Percentiles rank a stretch among this genome's conserved stretches.
These are phyloP conservation scores for Pristionchus arcanus DNA, from an alignment of 2,888 invertebrate species.

Conservation along the genomic window DNA sequence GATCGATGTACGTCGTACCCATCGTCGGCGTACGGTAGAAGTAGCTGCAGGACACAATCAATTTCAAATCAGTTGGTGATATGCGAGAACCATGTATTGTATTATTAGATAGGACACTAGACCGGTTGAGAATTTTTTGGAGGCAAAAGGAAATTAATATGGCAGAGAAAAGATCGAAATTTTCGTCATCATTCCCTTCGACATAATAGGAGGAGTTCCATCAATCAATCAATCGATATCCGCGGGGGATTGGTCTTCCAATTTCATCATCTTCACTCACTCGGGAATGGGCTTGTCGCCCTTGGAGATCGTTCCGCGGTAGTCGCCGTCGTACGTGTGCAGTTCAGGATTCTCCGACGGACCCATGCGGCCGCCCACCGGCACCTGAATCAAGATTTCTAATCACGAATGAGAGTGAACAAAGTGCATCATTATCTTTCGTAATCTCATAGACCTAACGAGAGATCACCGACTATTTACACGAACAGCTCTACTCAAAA, in stretches of 20 bases:
- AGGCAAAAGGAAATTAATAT: too few species aligned
- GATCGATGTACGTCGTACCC: slow-evolving; percentile 74
- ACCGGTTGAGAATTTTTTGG: too few species aligned
- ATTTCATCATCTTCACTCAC: slow-evolving; percentile 58
- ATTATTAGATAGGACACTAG: too few species aligned
- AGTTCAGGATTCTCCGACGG: slow-evolving; percentile 72
- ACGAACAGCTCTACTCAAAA: too few species aligned
- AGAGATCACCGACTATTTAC: too few species aligned
- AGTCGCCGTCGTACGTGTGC: slow-evolving; percentile 74
- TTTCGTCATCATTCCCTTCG: too few species aligned
- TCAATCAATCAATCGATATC: not conserved
- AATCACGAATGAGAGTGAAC: too few species aligned
- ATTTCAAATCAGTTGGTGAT: not conserved
- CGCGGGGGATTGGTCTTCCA: too few species aligned
- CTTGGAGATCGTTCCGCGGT: slow-evolving; percentile 68
- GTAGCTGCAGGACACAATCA: slow-evolving; percentile 64
- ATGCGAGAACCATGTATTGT: not conserved
- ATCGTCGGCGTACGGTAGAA: slow-evolving; percentile 74
- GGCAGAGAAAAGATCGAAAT: too few species aligned
- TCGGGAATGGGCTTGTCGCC: slow-evolving; percentile 74
- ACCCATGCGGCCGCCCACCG: slow-evolving; percentile 73
- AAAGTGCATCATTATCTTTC: too few species aligned
- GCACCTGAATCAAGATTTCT: slow-evolving; percentile 59
- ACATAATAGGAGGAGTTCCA: too few species aligned
- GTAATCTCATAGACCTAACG: too few species aligned